Conservation (phyloP, 2,888 invertebrate species). For the Stenodera caucasica region DNA sequence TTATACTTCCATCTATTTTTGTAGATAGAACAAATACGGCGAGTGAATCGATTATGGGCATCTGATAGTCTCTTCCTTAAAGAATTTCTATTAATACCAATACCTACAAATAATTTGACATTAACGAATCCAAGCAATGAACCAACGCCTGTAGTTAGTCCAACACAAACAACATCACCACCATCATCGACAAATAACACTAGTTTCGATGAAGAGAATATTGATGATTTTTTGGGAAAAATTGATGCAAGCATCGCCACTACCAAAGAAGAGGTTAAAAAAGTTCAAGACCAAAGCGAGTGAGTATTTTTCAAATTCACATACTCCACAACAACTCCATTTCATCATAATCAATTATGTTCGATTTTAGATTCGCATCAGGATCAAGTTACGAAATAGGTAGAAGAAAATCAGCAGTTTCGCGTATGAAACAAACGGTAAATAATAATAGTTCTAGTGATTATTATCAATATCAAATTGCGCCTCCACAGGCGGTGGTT, state of each 20-base stretch:
- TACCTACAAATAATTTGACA: conserved; percentile 63
- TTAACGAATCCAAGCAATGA: conserved; percentile 31
- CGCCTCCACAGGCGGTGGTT: conserved; percentile 58
- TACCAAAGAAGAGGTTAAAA: conserved; percentile 81
- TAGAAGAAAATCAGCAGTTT: conserved; percentile 49
- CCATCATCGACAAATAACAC: conserved; percentile 27
- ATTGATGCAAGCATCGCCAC: conserved; percentile 82
- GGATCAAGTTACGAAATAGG: conserved; percentile 37
- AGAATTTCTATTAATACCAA: conserved; percentile 85
- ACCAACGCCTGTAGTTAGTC: conserved; percentile 36
- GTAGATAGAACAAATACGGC: conserved; percentile 91
- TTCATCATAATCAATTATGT: too few species aligned
- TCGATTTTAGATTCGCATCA: conserved; percentile 41
- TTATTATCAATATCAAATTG: conserved; percentile 23
- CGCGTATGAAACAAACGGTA: conserved; percentile 51
- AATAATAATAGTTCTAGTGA: conserved; percentile 50
- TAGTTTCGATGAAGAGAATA: conserved; percentile 67
- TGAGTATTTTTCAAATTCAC: conserved; percentile 59
- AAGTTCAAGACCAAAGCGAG: conserved; percentile 79
- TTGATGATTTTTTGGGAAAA: conserved; percentile 79
- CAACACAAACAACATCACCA: conserved; percentile 33
- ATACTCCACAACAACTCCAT: too few species aligned
- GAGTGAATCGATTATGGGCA: conserved; percentile 89
- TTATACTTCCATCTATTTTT: too few species aligned
- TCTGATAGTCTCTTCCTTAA: conserved; percentile 91